These are phyloP conservation scores for Andrena marginata DNA, from an alignment of 2,888 invertebrate species.

Conservation along the genomic window DNA sequence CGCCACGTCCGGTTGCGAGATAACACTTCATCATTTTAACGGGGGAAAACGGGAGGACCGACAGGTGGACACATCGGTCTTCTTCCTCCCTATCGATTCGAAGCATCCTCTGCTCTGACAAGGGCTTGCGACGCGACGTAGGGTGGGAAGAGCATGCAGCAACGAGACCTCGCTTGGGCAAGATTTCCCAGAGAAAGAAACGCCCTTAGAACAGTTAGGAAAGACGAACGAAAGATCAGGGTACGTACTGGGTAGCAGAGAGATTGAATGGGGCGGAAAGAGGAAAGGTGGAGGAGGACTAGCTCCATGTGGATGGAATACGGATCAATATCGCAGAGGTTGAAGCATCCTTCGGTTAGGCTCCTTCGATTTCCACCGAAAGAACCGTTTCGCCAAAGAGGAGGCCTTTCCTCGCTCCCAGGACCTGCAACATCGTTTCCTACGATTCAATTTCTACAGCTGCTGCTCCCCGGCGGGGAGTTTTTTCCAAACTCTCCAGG, in stretches of 20 bases:
- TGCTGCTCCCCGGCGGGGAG: neutral
- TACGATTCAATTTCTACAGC: neutral
- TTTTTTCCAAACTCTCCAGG: neutral
- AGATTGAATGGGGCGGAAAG: constrained; percentile 44
- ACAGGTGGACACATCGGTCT: constrained; percentile 8
- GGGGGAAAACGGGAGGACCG: no score
- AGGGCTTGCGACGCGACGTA: constrained; percentile 5
- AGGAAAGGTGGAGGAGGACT: constrained; percentile 67
- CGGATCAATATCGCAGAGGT: constrained; percentile 79
- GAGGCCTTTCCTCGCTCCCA: no score
- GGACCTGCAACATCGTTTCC: neutral
- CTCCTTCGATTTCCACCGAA: constrained; percentile 69
- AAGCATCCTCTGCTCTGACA: neutral
- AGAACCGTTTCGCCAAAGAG: constrained; percentile 41
- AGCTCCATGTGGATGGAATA: constrained; percentile 74
- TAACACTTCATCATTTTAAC: no score
- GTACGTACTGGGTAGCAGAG: constrained; percentile 27
- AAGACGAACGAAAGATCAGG: constrained; percentile 16
- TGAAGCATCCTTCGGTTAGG: constrained; percentile 73
- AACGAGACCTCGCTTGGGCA: constrained; percentile 3
- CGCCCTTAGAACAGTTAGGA: no score
- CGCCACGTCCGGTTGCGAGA: neutral
- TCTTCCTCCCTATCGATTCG: neutral
- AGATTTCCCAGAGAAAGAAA: neutral
- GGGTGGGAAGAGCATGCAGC: constrained; percentile 16